These are phyloP conservation scores for Amblyopsis hoosieri DNA, from an alignment of 2,797 vertebrate genomes.

Conservation along the genomic window DNA sequence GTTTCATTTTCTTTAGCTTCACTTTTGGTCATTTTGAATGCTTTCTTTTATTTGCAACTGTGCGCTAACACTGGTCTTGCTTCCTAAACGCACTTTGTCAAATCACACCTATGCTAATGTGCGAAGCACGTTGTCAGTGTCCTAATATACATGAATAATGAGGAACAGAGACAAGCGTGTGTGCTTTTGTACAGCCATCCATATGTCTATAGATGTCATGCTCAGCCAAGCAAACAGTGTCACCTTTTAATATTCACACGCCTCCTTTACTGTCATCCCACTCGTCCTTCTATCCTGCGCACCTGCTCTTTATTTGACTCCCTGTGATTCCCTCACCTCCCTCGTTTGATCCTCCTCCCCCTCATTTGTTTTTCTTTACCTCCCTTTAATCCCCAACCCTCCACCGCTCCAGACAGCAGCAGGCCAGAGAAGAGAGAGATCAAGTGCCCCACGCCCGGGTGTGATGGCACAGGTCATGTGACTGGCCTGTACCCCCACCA, in stretches of 20 bases:
- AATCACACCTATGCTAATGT: slow-evolving; percentile 13
- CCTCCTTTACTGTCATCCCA: background rate
- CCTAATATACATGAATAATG: slow-evolving; percentile 10
- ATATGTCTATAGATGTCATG: slow-evolving; percentile 68
- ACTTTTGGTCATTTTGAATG: too few species aligned
- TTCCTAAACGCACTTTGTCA: background rate
- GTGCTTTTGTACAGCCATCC: slow-evolving; percentile 48
- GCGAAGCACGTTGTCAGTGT: slow-evolving; percentile 14
- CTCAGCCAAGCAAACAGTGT: slow-evolving; percentile 66
- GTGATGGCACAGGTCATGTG: slow-evolving; percentile 95
- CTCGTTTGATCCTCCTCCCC: background rate
- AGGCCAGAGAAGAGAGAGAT: slow-evolving; percentile 94
- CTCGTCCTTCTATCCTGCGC: slow-evolving; percentile 6
- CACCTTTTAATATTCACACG: slow-evolving; percentile 51
- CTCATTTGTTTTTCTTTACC: slow-evolving; percentile 2
- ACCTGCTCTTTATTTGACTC: background rate
- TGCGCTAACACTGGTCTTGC: too few species aligned
- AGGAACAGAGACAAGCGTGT: slow-evolving; percentile 40
- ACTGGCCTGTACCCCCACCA: slow-evolving; percentile 98
- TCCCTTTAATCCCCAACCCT: background rate
- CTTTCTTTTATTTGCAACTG: too few species aligned
- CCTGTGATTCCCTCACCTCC: slow-evolving; percentile 15
- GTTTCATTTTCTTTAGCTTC: too few species aligned
- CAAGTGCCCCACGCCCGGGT: slow-evolving; percentile 97
- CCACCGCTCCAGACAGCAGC: slow-evolving; percentile 81